Base-by-base conservation (phyloP, 2,797 vertebrate species). In the Paramormyrops hopkinsi region DNA sequence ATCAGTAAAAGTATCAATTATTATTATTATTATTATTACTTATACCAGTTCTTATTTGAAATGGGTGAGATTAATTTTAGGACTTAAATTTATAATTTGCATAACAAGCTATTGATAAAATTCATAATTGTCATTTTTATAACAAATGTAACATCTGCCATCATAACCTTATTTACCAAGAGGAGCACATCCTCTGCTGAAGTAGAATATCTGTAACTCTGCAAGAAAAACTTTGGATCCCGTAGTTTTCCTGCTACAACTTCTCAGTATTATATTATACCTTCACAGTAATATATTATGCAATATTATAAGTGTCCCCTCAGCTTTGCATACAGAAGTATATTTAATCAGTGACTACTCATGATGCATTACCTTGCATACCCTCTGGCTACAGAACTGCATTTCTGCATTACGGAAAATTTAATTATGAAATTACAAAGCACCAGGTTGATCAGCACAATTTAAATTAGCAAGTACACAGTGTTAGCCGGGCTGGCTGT, bases 381-480 rank as follows among this genome's bases (percentile, higher is more conserved):
- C 90, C 89, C 76, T 9, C 89, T 89, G 92, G 91, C 90, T 90
- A 91, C 12, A 88, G 85, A 88, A 89, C 86, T 88, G 86, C 90
- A 88, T 79, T 90, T 90, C 82, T 89, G 90, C 92, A 90, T 92
- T 92, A 91, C 56, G 88, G 89, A 92, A 91, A 93, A 93, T 92
- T 90, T 91, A 93, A 93, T 92, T 89, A 92, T 92, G 90, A 93
- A 93, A 92, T 93, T 92, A 92, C 89, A 92, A 91, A 90, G 89
- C 89, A 87, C 87, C 88, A 88, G 89, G 89, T 90, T 92, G 92
- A 92, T 93, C 90, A 93, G 90, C 92, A 92, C 90, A 91, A 92
- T 93, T 91, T 91, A 92, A 92, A 93, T 92, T 82, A 91, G 90
- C 73, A 83, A 25, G 88, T 90, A 91, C 89, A 88, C 85, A 90